phyloP scores from a whole-genome alignment of 2,888 invertebrate genomes.

The Chorisops tibialis region DNA sequence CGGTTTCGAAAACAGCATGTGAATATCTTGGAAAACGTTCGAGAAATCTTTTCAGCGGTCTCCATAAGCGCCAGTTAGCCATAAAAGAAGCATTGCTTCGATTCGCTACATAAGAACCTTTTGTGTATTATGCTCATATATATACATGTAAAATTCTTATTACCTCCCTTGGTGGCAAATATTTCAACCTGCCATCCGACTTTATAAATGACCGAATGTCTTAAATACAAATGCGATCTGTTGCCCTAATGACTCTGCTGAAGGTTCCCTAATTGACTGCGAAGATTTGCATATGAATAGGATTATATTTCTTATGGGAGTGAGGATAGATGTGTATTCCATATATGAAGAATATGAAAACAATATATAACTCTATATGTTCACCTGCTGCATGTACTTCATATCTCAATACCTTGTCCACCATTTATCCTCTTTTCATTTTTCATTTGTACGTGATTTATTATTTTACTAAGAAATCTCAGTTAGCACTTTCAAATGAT shows the following conservation, averaged over 20 bases:
- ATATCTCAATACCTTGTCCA: conserved; percentile 20
- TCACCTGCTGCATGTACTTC: conserved; percentile 19
- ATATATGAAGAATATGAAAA: conserved; percentile 2
- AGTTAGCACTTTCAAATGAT: conserved; percentile 19
- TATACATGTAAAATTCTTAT: not conserved
- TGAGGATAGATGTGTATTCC: not conserved
- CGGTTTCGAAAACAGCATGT: too few species aligned
- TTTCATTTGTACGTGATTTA: conserved; percentile 19
- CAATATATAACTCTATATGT: too few species aligned
- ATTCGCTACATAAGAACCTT: too few species aligned
- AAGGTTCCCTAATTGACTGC: conserved; percentile 21
- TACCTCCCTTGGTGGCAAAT: conserved; percentile 21
- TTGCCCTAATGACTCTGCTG: conserved; percentile 20
- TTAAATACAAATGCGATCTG: conserved; percentile 20
- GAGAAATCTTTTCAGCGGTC: too few species aligned
- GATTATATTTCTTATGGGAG: not conserved
- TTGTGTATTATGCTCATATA: too few species aligned
- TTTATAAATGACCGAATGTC: conserved; percentile 19
- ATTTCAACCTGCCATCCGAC: conserved; percentile 6
- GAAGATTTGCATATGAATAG: conserved; percentile 15
- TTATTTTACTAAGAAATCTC: conserved; percentile 6
- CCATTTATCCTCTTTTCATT: conserved; percentile 18
- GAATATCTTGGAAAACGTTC: too few species aligned
- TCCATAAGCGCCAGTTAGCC: too few species aligned
- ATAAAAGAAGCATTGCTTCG: too few species aligned